A percentile compares a stretch with the other conserved stretches of the same genome.
phyloP scores from a whole-genome alignment of 1,140 invertebrate species.

The Drosophila burlai region DNA sequence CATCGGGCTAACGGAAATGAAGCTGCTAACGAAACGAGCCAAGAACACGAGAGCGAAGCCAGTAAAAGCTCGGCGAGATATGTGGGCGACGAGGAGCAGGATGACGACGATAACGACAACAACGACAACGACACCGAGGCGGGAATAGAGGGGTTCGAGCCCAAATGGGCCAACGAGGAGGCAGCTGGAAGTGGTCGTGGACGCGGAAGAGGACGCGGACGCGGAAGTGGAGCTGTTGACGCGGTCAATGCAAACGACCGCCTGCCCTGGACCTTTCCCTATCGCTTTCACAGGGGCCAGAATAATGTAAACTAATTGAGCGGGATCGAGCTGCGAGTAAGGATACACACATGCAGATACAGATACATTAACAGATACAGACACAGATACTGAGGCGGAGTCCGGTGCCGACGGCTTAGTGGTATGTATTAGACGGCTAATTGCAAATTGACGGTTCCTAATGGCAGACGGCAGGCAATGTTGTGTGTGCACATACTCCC shows the following conservation, averaged over 20 bases:
- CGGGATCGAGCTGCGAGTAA: constrained; percentile 16
- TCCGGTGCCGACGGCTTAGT: constrained; percentile 41
- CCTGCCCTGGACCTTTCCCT: constrained; percentile 67
- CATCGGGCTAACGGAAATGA: constrained; percentile 74
- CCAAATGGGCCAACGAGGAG: constrained; percentile 57
- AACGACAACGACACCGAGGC: constrained; percentile 17
- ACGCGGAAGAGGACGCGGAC: constrained; percentile 5
- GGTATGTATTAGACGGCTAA: constrained; percentile 54
- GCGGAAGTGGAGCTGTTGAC: constrained; percentile 4
- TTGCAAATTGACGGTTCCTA: constrained; percentile 81
- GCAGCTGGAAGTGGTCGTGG: constrained; percentile 33
- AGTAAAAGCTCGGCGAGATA: constrained; percentile 56
- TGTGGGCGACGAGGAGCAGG: constrained; percentile 16
- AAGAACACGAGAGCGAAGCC: constrained; percentile 49
- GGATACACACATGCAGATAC: constrained; percentile 27
- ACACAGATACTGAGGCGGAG: constrained; percentile 26
- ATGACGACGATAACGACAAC: constrained; percentile 18
- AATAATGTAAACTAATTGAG: constrained; percentile 68
- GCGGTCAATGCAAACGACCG: constrained; percentile 53
- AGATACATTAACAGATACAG: constrained; percentile 26
- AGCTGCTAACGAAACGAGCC: constrained; percentile 74
- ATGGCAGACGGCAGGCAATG: constrained; percentile 76
- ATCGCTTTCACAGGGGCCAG: constrained; percentile 66
- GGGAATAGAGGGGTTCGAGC: constrained; percentile 22
- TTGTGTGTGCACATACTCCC: constrained; percentile 75